A percentile compares a stretch with the other conserved stretches of the same genome.
Conservation (phyloP, 1,140 invertebrate species). For the Schlechtendalia chinensis region DNA sequence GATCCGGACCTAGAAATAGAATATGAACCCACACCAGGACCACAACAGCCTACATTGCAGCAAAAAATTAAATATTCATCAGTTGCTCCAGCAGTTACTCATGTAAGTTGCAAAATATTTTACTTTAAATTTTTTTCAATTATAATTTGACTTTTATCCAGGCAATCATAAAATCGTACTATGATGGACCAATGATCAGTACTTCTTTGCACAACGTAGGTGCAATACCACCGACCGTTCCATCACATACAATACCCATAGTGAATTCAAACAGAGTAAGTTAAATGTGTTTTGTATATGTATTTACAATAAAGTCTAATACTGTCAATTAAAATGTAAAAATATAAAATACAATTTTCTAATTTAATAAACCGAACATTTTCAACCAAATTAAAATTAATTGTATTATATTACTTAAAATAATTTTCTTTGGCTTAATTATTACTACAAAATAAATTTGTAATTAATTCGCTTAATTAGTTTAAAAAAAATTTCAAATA, state of each 20-base stretch:
- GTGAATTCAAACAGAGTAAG: conserved; percentile 34
- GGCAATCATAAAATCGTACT: conserved; percentile 60
- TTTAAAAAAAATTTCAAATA: background rate
- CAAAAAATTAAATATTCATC: conserved; percentile 50
- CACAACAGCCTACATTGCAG: conserved; percentile 42
- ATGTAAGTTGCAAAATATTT: conserved; percentile 50
- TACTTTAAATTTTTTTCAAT: background rate
- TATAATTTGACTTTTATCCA: conserved; percentile 53
- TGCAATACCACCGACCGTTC: conserved; percentile 29
- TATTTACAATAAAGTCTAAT: too few relatives aligned
- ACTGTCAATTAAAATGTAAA: too few relatives aligned
- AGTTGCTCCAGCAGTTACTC: conserved; percentile 51
- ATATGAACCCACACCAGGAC: conserved; percentile 49
- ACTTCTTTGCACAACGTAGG: conserved; percentile 57
- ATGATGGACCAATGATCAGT: conserved; percentile 58
- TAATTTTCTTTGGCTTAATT: too few relatives aligned
- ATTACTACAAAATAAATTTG: background rate
- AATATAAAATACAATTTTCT: background rate
- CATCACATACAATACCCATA: conserved; percentile 34
- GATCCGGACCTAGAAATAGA: conserved; percentile 56
- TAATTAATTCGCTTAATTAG: too few relatives aligned
- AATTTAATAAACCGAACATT: too few relatives aligned
- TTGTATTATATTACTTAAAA: too few relatives aligned
- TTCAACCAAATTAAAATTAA: too few relatives aligned
- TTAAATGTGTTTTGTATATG: background rate